Base-by-base conservation (phyloP, 1,140 invertebrate species). In the Drosophila lacteicornis region DNA sequence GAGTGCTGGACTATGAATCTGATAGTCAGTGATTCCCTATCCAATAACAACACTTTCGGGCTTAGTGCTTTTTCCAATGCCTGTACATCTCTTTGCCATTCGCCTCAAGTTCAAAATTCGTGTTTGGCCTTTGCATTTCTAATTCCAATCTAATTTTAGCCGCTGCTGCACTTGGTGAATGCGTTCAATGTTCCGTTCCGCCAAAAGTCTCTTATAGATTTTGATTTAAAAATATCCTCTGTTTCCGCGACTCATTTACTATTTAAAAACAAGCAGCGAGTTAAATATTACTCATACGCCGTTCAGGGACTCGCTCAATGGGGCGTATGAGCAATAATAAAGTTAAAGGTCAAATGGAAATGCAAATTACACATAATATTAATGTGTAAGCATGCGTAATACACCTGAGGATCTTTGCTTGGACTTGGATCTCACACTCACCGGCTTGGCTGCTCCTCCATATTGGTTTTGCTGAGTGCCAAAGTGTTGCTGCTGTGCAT, bases 31-130 rank as follows among this genome's bases (percentile, higher is more conserved):
- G 27, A 30, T 30, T 30, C 5, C 27, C 27, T 6, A 33, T 33
- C 30, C 7, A 33, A 33, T 8, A 9, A 33, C 30, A 33, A 33
- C 30, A 9, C 8, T 8, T 33, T 33, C 30, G 8, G 7, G 30
- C 1, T 33, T 9, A 38, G 13, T 22, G 51, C 4, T n/a, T 58
- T 61, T 49, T 43, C 30, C 47, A 17, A 56, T 15, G 15, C 15
- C 12, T 38, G 1, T 22, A 15, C 33, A 27, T 53, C 30, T 50
- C 7, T 11, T 19, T 51, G 55, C 33, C 55, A 69, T 25, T 47
- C 27, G 63, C 70, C 61, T 85, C 84, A 88, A 88, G 84, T 88
- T 88, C 85, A 90, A 88, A 87, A 87, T 80, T 88, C 84, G 84
- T 87, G 84, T 87, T 87, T 87, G 84, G 77, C 84, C 84, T 87